Evolutionary conservation across 2,888 invertebrate genomes (phyloP).

Genomic region (Coelopa pilipes): DNA sequence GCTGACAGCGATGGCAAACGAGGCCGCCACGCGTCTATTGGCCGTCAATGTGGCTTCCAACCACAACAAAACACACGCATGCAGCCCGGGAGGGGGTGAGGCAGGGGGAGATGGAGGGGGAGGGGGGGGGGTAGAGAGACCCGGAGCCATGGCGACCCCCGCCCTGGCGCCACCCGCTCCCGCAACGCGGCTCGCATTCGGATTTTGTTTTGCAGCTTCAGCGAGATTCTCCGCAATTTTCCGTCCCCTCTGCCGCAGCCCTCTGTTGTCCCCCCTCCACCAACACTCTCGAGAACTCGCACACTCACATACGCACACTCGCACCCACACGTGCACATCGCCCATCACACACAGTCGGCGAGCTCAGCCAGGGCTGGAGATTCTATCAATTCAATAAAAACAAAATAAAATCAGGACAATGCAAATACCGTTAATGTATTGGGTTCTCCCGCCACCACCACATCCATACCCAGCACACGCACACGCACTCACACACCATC

Average conservation of each 20-base stretch:
- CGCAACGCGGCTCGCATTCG: neutral
- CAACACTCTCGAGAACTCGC: neutral
- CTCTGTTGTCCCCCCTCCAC: too few relatives aligned
- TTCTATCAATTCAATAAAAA: constrained; percentile 66
- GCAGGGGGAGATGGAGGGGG: too few relatives aligned
- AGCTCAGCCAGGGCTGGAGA: constrained; percentile 47
- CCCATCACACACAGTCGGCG: neutral
- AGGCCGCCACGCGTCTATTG: neutral
- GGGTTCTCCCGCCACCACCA: constrained; percentile 46
- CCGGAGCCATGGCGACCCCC: too few relatives aligned
- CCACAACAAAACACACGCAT: constrained; percentile 17
- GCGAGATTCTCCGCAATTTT: constrained; percentile 1
- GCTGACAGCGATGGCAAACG: constrained; percentile 6
- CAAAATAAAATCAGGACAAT: constrained; percentile 63
- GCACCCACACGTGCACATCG: neutral
- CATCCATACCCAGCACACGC: neutral
- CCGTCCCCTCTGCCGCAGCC: too few relatives aligned
- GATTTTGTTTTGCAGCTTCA: neutral
- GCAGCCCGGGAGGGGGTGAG: too few relatives aligned
- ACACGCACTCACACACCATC: neutral
- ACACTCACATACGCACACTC: constrained; percentile 15
- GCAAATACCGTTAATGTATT: constrained; percentile 63
- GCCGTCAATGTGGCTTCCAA: constrained; percentile 30
- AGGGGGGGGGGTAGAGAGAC: too few relatives aligned
- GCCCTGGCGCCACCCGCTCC: too few relatives aligned